Percentiles rank a stretch among this genome's conserved stretches.
Conservation (phyloP, 1,140 invertebrate genomes). For the Dendrolimus kikuchii region DNA sequence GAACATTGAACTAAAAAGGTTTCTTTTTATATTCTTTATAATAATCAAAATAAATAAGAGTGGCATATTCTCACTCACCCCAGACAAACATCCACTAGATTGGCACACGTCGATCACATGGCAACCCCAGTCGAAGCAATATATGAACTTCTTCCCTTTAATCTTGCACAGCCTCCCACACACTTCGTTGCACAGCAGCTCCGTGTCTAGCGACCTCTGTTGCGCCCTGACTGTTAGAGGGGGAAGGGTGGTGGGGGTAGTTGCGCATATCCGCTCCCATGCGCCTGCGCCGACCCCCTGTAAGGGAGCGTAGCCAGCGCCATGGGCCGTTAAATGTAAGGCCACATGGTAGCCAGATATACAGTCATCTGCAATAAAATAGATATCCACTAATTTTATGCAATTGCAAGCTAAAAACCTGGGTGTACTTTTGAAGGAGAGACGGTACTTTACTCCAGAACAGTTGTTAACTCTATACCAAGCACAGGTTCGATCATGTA, state of each 20-base stretch:
- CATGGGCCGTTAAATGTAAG: slow-evolving; percentile 55
- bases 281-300: slow-evolving; percentile 54
- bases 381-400: no score
- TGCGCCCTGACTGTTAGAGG: slow-evolving; percentile 48
- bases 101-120: slow-evolving; percentile 70
- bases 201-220: slow-evolving; percentile 63
- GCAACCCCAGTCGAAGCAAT: slow-evolving; percentile 71
- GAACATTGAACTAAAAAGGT: no score
- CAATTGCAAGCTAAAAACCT: no score
- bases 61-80: slow-evolving; percentile 30
- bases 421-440: no score
- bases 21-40: no score
- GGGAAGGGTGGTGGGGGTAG: slow-evolving; percentile 15
- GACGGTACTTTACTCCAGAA: no score
- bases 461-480: no score
- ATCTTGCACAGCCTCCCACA: slow-evolving; percentile 59
- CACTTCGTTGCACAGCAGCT: slow-evolving; percentile 67
- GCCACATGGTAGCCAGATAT: slow-evolving; percentile 69
- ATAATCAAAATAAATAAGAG: no score
- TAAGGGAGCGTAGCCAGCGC: slow-evolving; percentile 52
- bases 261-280: slow-evolving; percentile 41
- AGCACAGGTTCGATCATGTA: no score
- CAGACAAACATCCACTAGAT: slow-evolving; percentile 64
- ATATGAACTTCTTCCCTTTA: slow-evolving; percentile 60
- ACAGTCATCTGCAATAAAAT: no score